Conservation (phyloP, 2,113 vertebrate genomes). For the Pristiophorus japonicus region DNA sequence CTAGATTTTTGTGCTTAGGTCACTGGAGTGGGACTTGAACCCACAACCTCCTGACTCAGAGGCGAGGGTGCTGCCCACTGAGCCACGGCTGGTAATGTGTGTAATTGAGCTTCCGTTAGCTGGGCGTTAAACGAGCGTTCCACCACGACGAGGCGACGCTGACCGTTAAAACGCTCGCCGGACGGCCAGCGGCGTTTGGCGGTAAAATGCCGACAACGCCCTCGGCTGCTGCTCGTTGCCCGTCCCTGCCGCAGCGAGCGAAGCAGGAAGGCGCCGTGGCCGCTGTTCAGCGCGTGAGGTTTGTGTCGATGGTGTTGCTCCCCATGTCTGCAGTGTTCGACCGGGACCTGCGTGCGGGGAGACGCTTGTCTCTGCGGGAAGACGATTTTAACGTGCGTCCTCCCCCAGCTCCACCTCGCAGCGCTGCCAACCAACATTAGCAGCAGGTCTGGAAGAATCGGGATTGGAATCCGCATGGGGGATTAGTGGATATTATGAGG, state of each 20-base stretch:
- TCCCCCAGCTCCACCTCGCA: not conserved
- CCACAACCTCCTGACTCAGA: no score
- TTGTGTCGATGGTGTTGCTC: not conserved
- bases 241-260: not conserved
- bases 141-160: not conserved
- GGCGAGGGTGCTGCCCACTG: no score
- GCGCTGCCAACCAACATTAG: not conserved
- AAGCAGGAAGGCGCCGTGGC: no score
- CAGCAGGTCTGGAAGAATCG: not conserved
- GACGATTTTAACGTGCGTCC: not conserved
- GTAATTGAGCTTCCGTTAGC: not conserved
- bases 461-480: not conserved
- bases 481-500: not conserved
- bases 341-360: not conserved
- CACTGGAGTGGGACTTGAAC: no score
- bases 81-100: no score
- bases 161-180: not conserved
- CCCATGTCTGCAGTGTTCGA: not conserved
- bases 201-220: not conserved
- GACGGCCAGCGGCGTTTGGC: not conserved
- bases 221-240: not conserved
- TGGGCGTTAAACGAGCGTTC: not conserved
- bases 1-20: no score
- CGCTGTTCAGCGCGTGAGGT: not conserved
- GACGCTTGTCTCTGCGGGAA: not conserved